Conservation (phyloP, 2,888 invertebrate species). For the Dryococelus australis region DNA sequence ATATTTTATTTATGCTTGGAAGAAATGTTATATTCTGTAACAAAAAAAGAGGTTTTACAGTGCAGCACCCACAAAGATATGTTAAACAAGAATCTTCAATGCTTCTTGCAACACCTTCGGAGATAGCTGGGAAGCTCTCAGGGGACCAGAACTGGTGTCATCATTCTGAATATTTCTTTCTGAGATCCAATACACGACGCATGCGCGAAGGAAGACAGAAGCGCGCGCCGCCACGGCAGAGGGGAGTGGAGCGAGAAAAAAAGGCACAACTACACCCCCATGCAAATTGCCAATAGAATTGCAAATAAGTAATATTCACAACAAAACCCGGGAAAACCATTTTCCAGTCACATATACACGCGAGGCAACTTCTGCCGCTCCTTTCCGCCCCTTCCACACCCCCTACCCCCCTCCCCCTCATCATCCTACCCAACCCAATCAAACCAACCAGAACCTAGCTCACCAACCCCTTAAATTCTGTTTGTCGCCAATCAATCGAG, state of each 20-base stretch:
- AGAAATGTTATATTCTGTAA: too few relatives aligned
- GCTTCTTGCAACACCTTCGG: too few relatives aligned
- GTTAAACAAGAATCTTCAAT: too few relatives aligned
- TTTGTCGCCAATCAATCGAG: constrained; percentile 27
- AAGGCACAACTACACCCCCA: background rate
- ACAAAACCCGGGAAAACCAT: constrained; percentile 17
- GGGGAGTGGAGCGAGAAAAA: constrained; percentile 10
- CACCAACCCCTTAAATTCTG: background rate
- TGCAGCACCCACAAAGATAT: too few relatives aligned
- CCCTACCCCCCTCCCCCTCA: background rate
- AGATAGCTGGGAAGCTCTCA: background rate
- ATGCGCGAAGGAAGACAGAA: background rate
- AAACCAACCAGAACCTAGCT: background rate
- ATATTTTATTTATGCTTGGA: too few relatives aligned
- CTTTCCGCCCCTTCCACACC: background rate
- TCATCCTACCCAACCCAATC: background rate
- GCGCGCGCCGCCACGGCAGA: background rate
- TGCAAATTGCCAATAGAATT: constrained; percentile 31
- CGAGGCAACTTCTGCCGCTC: too few relatives aligned
- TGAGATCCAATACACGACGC: background rate
- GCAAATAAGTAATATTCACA: constrained; percentile 21
- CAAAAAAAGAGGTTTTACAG: too few relatives aligned
- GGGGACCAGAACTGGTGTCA: background rate
- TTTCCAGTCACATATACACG: constrained; percentile 19
- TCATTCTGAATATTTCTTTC: background rate